phyloP scores from a whole-genome alignment of 2,888 invertebrate species.

The Drosophila kambysellisi region DNA sequence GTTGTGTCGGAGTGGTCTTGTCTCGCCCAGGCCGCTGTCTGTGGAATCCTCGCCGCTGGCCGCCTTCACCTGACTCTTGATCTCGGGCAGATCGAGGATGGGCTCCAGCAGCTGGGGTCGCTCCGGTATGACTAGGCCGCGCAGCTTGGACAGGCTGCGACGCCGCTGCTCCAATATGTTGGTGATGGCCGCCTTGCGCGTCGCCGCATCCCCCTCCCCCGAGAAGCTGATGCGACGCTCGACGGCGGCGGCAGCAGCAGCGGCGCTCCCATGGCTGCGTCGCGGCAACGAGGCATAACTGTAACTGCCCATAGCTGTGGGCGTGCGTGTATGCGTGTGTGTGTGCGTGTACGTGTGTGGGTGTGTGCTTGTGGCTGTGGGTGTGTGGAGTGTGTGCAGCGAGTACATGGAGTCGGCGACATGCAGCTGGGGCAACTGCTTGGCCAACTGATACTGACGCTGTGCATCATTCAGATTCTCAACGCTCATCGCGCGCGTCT shows the following conservation, averaged over 20 bases:
- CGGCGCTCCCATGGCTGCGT: conserved; percentile 55
- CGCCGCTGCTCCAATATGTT: conserved; percentile 92
- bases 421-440: conserved; percentile 78
- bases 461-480: conserved; percentile 86
- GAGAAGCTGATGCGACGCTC: conserved; percentile 84
- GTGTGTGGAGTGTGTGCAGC: conserved; percentile 76
- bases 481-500: conserved; percentile 86
- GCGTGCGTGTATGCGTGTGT: background rate
- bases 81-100: conserved; percentile 92
- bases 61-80: conserved; percentile 88
- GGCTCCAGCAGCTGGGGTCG: conserved; percentile 87
- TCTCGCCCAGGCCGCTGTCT: conserved; percentile 77
- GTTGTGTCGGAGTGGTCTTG: conserved; percentile 48
- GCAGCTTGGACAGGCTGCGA: conserved; percentile 92
- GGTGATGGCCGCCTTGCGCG: conserved; percentile 89
- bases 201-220: conserved; percentile 84
- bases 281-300: conserved; percentile 62
- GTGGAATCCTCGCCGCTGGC: conserved; percentile 81
- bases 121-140: conserved; percentile 95
- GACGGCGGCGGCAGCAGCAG: conserved; percentile 72
- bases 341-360: background rate
- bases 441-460: conserved; percentile 82
- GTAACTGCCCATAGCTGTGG: conserved; percentile 66
- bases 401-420: conserved; percentile 84
- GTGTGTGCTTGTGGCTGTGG: conserved; percentile 43